phyloP scores from a whole-genome alignment of 2,888 invertebrate species.

The Thera britannica region DNA sequence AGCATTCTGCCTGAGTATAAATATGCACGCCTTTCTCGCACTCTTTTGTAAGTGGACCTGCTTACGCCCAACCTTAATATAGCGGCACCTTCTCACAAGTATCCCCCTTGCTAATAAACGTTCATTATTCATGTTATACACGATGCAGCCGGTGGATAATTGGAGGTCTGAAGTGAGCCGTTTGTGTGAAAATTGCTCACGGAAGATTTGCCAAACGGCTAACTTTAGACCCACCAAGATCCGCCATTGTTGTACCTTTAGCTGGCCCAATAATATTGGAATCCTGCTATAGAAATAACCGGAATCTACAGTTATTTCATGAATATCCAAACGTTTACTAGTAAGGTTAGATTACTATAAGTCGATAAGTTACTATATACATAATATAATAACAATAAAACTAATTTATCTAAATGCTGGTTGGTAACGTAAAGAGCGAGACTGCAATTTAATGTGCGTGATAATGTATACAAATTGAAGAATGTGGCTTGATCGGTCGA shows the following conservation, averaged over 20 bases:
- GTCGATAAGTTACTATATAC: constrained; percentile 5
- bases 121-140: constrained; percentile 4
- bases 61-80: constrained; percentile 21
- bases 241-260: neutral
- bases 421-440: constrained; percentile 27
- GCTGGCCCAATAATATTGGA: constrained; percentile 12
- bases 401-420: constrained; percentile 10
- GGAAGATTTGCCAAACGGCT: too few species aligned
- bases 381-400: constrained; percentile 1
- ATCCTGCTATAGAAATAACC: constrained; percentile 7
- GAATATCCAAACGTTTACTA: constrained; percentile 15
- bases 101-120: constrained; percentile 12
- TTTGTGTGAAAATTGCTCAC: too few species aligned
- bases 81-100: constrained; percentile 25
- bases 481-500: constrained; percentile 53
- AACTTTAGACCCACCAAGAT: too few species aligned
- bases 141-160: too few species aligned
- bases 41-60: constrained; percentile 27
- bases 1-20: constrained; percentile 59
- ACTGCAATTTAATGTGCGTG: constrained; percentile 19
- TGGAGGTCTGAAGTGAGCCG: too few species aligned
- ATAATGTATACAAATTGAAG: constrained; percentile 29
- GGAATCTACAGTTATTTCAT: constrained; percentile 11
- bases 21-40: constrained; percentile 45
- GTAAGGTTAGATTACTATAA: constrained; percentile 18